Base-by-base conservation (phyloP, 2,888 invertebrate species). In the Iphiclides podalirius region DNA sequence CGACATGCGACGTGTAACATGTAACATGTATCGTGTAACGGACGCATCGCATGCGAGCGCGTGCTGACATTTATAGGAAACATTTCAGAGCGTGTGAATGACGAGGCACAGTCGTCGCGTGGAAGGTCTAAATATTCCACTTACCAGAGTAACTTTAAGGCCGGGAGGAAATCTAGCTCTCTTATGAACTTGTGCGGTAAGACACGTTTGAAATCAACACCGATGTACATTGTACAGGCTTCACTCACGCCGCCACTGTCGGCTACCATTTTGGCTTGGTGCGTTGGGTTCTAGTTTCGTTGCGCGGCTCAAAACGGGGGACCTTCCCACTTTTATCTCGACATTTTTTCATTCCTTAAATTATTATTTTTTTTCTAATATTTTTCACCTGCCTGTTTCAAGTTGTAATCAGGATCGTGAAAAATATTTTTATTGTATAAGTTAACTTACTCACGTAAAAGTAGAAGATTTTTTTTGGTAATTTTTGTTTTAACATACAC, bases 131-230 rank as follows among this genome's bases (percentile, higher is more conserved):
- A 94, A 92, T 94, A 93, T 92, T 90, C 93, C 87, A 93, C 93
- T 91, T 93, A 93, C 93, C 93, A 93, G 93, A 87, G 75, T 90
- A 95, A 94, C 94, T 94, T 95, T 93, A 95, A 95, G 92, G 91
- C 88, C 74, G 92, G 92, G 79, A 94, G 96, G 93, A 96, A 96
- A 92, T 96, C 96, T 90, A 96, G 95, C 93, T 96, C 96, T 88
- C 93, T 96, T 91, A 95, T 96, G 95, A 96, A 96, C 93, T 92
- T 96, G 92, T 95, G 95, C 93, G 96, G 96, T 96, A 96, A 96
- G 96, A 92, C 78, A 71, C 66, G 70, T 79, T 78, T 76, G 68
- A 65, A 20, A 65, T 71, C 70, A 64, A 68, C 75, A 75, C 73
- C 67, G 57, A 52, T 59, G 57, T 57, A 59, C 71, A 75, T 28